Percentiles rank a stretch among this genome's conserved stretches.
Evolutionary conservation across 2,888 invertebrate genomes (phyloP).

Genomic region (Parelbella ahira): DNA sequence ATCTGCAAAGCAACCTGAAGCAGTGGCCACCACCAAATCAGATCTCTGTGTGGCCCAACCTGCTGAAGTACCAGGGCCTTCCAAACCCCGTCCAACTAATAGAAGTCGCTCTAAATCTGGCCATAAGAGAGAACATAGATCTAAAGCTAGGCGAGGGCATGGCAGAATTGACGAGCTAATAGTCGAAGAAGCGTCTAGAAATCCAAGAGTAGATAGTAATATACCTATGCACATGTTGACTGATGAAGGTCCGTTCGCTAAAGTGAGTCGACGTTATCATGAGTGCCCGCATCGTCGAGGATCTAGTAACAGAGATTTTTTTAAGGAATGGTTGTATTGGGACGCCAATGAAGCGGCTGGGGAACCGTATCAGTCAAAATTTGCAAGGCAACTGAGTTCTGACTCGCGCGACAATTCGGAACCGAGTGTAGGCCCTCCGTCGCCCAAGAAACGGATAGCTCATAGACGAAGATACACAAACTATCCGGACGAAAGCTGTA

Average conservation of each 20-base stretch:
- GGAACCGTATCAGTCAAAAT: slow-evolving; percentile 75
- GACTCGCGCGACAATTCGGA: slow-evolving; percentile 78
- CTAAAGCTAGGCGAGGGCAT: slow-evolving; percentile 51
- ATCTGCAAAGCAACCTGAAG: slow-evolving; percentile 63
- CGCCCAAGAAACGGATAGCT: slow-evolving; percentile 63
- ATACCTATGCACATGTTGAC: slow-evolving; percentile 59
- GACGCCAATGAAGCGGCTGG: slow-evolving; percentile 63
- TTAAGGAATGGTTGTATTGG: slow-evolving; percentile 71
- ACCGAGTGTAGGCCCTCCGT: slow-evolving; percentile 70
- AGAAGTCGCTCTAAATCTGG: slow-evolving; percentile 54
- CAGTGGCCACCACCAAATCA: slow-evolving; percentile 56
- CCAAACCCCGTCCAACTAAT: slow-evolving; percentile 53
- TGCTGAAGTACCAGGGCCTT: slow-evolving; percentile 49
- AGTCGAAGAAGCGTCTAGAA: slow-evolving; percentile 55
- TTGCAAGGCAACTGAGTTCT: slow-evolving; percentile 75
- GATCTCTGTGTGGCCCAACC: slow-evolving; percentile 61
- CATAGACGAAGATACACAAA: slow-evolving; percentile 66
- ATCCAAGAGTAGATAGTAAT: slow-evolving; percentile 49
- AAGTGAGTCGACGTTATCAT: slow-evolving; percentile 66
- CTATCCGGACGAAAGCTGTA: slow-evolving; percentile 72
- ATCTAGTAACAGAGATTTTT: slow-evolving; percentile 62
- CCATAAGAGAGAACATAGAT: slow-evolving; percentile 56
- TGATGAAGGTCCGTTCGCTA: slow-evolving; percentile 72
- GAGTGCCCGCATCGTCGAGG: slow-evolving; percentile 64
- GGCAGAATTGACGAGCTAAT: slow-evolving; percentile 64